A percentile compares a stretch with the other conserved stretches of the same genome.
These are phyloP conservation scores for Xestia xanthographa DNA, from an alignment of 2,888 invertebrate genomes.

Conservation along the genomic window DNA sequence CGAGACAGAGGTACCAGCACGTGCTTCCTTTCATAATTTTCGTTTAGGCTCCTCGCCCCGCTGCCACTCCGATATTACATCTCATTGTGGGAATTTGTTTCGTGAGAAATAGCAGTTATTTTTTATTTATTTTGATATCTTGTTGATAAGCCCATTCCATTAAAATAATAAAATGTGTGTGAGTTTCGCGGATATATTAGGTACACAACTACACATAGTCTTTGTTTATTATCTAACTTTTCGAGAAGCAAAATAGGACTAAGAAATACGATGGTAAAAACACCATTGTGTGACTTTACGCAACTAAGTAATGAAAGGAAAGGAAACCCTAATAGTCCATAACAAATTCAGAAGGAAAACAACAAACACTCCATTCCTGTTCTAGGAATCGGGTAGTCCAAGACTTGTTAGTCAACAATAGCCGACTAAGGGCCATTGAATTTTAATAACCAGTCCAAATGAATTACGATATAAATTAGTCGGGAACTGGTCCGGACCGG, in stretches of 20 bases:
- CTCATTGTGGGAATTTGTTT: conserved; percentile 86
- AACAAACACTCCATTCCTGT: background rate
- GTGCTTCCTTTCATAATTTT: conserved; percentile 87
- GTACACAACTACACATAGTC: background rate
- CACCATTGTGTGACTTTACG: background rate
- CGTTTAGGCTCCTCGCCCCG: conserved; percentile 84
- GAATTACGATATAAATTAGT: conserved; percentile 69
- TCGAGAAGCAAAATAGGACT: background rate
- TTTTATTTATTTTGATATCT: conserved; percentile 32
- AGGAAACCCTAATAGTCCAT: background rate
- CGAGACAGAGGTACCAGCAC: conserved; percentile 81
- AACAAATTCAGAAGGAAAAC: background rate
- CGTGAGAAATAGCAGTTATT: conserved; percentile 75
- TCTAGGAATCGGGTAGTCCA: background rate
- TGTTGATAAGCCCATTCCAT: conserved; percentile 20
- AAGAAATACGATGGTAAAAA: background rate
- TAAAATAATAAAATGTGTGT: conserved; percentile 13
- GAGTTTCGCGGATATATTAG: background rate
- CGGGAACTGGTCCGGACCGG: conserved; percentile 63
- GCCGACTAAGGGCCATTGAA: conserved; percentile 40
- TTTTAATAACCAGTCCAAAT: conserved; percentile 66
- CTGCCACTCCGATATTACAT: conserved; percentile 85
- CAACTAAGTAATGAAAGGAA: background rate
- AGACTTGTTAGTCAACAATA: conserved; percentile 33
- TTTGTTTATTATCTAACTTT: conserved; percentile 39